A percentile compares a stretch with the other conserved stretches of the same genome.
phyloP scores from a whole-genome alignment of 2,797 vertebrate species.

The Bovichtus variegatus region DNA sequence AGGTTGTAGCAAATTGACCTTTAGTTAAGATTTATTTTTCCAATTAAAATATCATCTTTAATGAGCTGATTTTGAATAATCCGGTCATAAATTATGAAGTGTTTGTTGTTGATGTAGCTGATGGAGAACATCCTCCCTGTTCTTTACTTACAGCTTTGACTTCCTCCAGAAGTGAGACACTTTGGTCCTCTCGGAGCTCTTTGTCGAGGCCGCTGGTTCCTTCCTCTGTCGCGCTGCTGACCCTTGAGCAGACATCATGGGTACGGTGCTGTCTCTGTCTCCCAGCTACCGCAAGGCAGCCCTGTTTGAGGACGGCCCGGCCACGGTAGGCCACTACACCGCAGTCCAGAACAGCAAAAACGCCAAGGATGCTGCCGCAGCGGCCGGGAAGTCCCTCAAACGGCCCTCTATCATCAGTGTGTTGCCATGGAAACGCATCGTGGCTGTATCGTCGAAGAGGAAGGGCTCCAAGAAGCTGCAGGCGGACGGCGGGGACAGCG shows the following conservation, averaged over 20 bases:
- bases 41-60: neutral
- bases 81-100: neutral
- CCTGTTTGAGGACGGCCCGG: conserved; percentile 92
- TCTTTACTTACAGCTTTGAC: conserved; percentile 57
- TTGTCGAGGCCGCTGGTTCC: conserved; percentile 9
- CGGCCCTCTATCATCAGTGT: conserved; percentile 92
- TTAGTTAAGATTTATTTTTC: neutral
- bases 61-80: neutral
- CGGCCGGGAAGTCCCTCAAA: conserved; percentile 87
- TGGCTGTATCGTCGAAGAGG: conserved; percentile 93
- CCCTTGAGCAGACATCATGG: conserved; percentile 82
- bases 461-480: conserved; percentile 93
- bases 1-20: neutral
- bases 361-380: conserved; percentile 85
- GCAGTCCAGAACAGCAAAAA: conserved; percentile 95
- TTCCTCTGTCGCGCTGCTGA: conserved; percentile 15
- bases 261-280: conserved; percentile 93
- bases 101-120: neutral
- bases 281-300: conserved; percentile 94
- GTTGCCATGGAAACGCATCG: conserved; percentile 94
- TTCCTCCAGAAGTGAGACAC: conserved; percentile 40
- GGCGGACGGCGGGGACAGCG: conserved; percentile 86
- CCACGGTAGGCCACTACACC: conserved; percentile 91
- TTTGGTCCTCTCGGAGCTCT: conserved; percentile 23
- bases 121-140: neutral